Percentiles rank a stretch among this genome's conserved stretches.
Conservation (phyloP, 2,888 invertebrate genomes). For the Zygogramma bicolorata region DNA sequence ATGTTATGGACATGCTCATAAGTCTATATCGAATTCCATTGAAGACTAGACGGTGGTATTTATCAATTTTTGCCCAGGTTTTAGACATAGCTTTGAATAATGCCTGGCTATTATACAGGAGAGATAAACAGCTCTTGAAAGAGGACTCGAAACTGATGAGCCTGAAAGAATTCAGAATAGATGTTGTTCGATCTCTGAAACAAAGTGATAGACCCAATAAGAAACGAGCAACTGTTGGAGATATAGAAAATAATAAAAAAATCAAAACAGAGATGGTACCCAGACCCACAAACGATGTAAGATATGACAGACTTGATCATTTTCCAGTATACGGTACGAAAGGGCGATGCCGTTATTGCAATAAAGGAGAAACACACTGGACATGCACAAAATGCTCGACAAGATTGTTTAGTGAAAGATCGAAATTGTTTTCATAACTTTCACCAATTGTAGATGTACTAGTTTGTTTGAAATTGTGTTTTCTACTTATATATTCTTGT, state of each 20-base stretch:
- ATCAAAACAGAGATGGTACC: neutral
- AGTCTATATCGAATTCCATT: conserved; percentile 24
- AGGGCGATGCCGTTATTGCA: conserved; percentile 9
- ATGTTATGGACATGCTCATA: conserved; percentile 18
- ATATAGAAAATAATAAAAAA: neutral
- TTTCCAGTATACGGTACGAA: neutral
- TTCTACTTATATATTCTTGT: too few relatives aligned
- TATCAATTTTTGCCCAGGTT: conserved; percentile 17
- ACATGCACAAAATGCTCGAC: neutral
- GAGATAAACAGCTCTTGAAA: too few relatives aligned
- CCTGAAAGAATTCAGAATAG: neutral
- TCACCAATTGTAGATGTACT: neutral
- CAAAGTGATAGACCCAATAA: neutral
- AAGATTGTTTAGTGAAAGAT: neutral
- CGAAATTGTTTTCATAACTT: neutral
- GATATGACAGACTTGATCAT: neutral
- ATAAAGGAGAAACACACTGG: neutral
- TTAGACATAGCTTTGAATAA: conserved; percentile 16
- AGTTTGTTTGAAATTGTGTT: neutral
- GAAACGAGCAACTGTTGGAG: neutral
- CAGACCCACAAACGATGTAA: neutral
- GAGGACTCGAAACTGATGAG: too few relatives aligned
- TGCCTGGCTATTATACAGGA: too few relatives aligned
- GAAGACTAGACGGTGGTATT: too few relatives aligned
- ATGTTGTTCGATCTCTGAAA: neutral